Evolutionary conservation across 2,888 invertebrate species (phyloP).

Genomic region (Acanthosepion pharaonis): DNA sequence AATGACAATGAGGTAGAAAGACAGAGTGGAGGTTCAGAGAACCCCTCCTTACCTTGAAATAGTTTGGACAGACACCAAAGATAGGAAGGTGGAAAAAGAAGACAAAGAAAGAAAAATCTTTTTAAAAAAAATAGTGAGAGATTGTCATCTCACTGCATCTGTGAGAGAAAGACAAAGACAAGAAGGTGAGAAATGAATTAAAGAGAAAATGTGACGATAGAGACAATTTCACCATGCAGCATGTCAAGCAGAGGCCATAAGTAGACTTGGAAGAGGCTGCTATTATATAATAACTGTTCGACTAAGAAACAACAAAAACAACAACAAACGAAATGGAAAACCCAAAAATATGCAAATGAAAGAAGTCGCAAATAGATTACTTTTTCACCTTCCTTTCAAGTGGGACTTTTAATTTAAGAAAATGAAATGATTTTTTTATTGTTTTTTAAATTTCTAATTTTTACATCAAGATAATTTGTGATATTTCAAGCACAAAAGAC

Average conservation of each 20-base stretch:
- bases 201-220: background rate
- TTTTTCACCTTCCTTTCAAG: background rate
- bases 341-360: background rate
- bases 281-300: background rate
- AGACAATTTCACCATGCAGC: background rate
- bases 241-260: constrained; percentile 3
- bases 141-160: background rate
- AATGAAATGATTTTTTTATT: too few species aligned
- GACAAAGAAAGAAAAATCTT: background rate
- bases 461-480: too few species aligned
- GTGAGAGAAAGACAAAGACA: background rate
- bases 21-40: background rate
- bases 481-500: too few species aligned
- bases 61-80: background rate
- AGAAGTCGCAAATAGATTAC: background rate
- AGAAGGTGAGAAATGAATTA: background rate
- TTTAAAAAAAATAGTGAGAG: background rate
- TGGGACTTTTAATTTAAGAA: background rate
- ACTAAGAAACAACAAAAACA: background rate
- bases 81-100: background rate
- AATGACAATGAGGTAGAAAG: background rate
- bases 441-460: too few species aligned
- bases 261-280: background rate
- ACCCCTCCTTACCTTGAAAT: background rate
- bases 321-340: background rate